Conservation (phyloP, 2,888 invertebrate genomes). For the Megastigmus dorsalis region DNA sequence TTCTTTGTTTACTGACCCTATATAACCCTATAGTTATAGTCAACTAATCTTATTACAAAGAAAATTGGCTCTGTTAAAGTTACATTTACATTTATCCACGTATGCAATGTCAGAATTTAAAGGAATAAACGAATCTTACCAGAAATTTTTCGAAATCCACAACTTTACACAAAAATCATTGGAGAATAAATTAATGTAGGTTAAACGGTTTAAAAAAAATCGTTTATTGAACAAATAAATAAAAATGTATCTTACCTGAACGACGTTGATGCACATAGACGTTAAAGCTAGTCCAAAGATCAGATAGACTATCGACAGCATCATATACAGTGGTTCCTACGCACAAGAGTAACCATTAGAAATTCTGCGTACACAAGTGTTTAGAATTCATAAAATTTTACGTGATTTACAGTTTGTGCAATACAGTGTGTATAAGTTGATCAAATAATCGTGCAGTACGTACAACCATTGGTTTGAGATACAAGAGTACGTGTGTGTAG, state of each 20-base stretch:
- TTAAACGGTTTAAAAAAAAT: conserved; percentile 1
- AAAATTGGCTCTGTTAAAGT: too few species aligned
- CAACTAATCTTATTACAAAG: too few species aligned
- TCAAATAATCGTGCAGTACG: conserved; percentile 22
- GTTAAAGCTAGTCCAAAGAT: conserved; percentile 96
- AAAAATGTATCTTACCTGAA: conserved; percentile 90
- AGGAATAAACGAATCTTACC: too few species aligned
- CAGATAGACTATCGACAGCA: conserved; percentile 93
- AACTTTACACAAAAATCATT: too few species aligned
- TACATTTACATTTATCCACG: too few species aligned
- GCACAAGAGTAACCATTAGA: conserved; percentile 61
- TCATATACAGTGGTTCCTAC: conserved; percentile 89
- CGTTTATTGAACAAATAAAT: too few species aligned
- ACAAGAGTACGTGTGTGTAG: conserved; percentile 50
- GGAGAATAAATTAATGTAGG: not conserved
- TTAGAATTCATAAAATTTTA: not conserved
- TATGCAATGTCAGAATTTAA: too few species aligned
- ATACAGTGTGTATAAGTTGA: not conserved
- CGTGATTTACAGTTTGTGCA: not conserved
- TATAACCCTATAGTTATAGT: too few species aligned
- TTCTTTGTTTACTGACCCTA: too few species aligned
- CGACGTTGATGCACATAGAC: conserved; percentile 98
- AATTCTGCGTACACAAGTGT: not conserved
- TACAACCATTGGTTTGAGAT: conserved; percentile 43
- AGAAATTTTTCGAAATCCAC: too few species aligned